Evolutionary conservation across 2,888 invertebrate species (phyloP).

Genomic region (Lacanobia wlatinum): DNA sequence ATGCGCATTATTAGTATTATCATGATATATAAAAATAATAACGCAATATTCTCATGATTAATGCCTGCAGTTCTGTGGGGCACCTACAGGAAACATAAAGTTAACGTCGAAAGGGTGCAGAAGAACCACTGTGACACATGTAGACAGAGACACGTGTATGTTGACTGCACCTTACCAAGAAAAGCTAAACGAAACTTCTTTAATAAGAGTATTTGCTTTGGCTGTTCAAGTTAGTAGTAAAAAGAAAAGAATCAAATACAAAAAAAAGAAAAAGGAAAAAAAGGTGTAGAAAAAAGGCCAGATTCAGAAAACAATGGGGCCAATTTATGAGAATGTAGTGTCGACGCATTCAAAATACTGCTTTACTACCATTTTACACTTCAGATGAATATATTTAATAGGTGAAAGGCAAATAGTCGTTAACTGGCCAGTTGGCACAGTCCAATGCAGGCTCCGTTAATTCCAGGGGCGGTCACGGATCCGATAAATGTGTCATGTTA

Average conservation of each 20-base stretch:
- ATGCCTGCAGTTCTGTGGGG: background rate
- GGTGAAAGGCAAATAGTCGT: constrained; percentile 78
- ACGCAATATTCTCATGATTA: constrained; percentile 6
- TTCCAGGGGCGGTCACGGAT: constrained; percentile 74
- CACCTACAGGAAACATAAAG: background rate
- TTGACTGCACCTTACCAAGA: background rate
- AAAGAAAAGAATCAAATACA: constrained; percentile 14
- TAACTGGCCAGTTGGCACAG: constrained; percentile 79
- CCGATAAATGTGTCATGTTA: constrained; percentile 85
- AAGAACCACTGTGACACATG: background rate
- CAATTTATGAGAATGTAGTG: constrained; percentile 22
- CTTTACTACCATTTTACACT: constrained; percentile 61
- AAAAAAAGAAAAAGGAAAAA: too few species aligned
- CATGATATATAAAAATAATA: too few species aligned
- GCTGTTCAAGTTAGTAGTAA: background rate
- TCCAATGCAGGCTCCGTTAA: constrained; percentile 77
- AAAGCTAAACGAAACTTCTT: constrained; percentile 30
- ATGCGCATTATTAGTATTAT: too few species aligned
- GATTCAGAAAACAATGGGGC: background rate
- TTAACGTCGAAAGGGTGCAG: background rate
- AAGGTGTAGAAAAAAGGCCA: constrained; percentile 3
- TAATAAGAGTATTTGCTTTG: constrained; percentile 33
- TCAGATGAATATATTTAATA: constrained; percentile 72
- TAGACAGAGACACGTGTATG: background rate
- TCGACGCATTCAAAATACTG: constrained; percentile 47